A percentile compares a stretch with the other conserved stretches of the same genome.
Evolutionary conservation across 2,888 invertebrate species (phyloP).

Genomic region (Tetragonula carbonaria): DNA sequence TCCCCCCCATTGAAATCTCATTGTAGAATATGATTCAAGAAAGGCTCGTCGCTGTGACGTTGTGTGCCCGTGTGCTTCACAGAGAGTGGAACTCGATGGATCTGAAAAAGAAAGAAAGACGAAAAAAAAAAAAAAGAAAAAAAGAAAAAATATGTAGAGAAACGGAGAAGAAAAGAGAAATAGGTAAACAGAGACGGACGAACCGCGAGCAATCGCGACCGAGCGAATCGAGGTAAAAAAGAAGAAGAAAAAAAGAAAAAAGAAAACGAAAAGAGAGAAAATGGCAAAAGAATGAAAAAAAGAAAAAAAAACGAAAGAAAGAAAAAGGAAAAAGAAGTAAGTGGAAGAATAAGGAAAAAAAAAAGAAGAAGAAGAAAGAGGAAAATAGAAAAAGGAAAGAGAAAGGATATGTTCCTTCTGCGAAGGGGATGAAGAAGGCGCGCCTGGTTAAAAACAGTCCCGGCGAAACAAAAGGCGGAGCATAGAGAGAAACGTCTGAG

Average conservation of each 20-base stretch:
- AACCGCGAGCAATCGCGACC: slow-evolving; percentile 16
- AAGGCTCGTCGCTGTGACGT: slow-evolving; percentile 75
- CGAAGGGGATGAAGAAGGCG: slow-evolving; percentile 61
- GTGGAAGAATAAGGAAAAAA: slow-evolving; percentile 11
- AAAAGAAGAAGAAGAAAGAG: slow-evolving; percentile 24
- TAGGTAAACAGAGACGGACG: slow-evolving; percentile 24
- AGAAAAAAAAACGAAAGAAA: neutral
- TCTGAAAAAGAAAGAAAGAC: slow-evolving; percentile 18
- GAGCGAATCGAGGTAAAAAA: slow-evolving; percentile 4
- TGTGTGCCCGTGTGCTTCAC: slow-evolving; percentile 64
- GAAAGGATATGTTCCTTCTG: slow-evolving; percentile 44
- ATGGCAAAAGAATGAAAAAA: neutral
- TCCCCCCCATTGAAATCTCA: slow-evolving; percentile 79
- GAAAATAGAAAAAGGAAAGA: slow-evolving; percentile 34
- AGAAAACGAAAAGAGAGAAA: neutral
- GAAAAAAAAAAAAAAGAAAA: slow-evolving; percentile 12
- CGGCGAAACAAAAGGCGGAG: slow-evolving; percentile 80
- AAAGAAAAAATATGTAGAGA: neutral
- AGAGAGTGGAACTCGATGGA: slow-evolving; percentile 59
- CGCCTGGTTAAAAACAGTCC: slow-evolving; percentile 79
- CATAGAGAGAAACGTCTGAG: slow-evolving; percentile 78
- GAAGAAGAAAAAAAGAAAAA: neutral
- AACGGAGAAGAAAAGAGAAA: slow-evolving; percentile 6
- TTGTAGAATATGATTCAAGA: slow-evolving; percentile 80
- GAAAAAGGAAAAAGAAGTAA: neutral